These are phyloP conservation scores for Schizopygopsis pylzovi DNA, from an alignment of 2,797 vertebrate species.

Conservation along the genomic window DNA sequence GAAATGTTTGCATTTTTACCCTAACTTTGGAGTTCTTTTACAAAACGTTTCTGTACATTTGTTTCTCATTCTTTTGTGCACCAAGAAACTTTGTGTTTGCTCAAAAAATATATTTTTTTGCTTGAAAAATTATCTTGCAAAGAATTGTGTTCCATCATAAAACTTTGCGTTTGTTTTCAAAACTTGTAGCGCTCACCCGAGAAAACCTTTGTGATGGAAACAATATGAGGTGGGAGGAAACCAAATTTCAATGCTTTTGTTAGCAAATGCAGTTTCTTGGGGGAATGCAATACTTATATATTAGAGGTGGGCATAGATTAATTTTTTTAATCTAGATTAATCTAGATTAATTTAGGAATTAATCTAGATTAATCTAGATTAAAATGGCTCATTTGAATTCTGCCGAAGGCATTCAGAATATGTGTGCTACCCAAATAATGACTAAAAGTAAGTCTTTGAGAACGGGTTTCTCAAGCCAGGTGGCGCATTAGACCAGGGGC, in stretches of 20 bases:
- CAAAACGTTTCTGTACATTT: not conserved
- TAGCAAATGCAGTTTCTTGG: not conserved
- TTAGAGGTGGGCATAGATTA: too few relatives aligned
- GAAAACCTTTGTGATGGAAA: not conserved
- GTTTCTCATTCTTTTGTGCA: not conserved
- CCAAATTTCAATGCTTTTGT: not conserved
- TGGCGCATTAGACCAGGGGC: too few relatives aligned
- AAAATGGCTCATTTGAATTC: too few relatives aligned
- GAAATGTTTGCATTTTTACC: not conserved
- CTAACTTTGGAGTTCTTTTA: not conserved
- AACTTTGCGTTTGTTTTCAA: not conserved
- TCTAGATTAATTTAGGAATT: too few relatives aligned
- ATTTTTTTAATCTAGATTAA: too few relatives aligned
- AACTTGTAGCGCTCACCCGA: not conserved
- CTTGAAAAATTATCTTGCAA: not conserved
- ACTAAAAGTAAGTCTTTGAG: too few relatives aligned
- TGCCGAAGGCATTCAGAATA: too few relatives aligned
- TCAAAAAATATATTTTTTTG: not conserved
- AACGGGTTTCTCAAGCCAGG: too few relatives aligned
- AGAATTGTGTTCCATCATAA: not conserved
- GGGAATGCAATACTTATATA: not conserved
- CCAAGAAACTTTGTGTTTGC: not conserved
- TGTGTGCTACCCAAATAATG: too few relatives aligned
- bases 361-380: too few relatives aligned
- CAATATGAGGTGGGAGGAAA: not conserved